Conservation (phyloP, 1,140 invertebrate species). For the Orchesella cincta region DNA sequence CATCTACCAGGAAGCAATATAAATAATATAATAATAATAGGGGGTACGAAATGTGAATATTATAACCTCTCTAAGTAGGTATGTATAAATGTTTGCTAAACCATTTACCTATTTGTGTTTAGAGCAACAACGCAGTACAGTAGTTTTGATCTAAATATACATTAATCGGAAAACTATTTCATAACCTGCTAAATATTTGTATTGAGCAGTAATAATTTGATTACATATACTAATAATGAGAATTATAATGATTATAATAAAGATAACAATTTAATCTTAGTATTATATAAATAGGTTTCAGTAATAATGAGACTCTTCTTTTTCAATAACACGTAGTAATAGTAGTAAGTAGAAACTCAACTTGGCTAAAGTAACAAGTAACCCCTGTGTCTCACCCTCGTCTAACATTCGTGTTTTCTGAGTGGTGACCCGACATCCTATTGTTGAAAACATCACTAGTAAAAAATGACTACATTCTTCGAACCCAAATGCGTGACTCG, state of each 20-base stretch:
- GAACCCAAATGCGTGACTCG: slow-evolving; percentile 15
- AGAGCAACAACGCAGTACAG: too few relatives aligned
- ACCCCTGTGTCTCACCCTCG: too few relatives aligned
- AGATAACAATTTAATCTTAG: neutral
- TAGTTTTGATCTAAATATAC: too few relatives aligned
- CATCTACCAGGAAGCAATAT: too few relatives aligned
- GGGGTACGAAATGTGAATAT: too few relatives aligned
- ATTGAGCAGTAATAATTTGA: slow-evolving; percentile 11
- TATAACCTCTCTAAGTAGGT: too few relatives aligned
- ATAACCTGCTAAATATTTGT: neutral
- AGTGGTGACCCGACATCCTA: too few relatives aligned
- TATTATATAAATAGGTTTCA: slow-evolving; percentile 9
- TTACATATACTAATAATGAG: slow-evolving; percentile 7
- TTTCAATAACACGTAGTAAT: neutral
- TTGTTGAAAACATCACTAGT: neutral
- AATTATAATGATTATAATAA: neutral
- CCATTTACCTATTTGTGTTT: too few relatives aligned
- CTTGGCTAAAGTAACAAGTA: too few relatives aligned
- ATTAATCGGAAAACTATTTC: neutral
- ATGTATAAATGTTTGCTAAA: too few relatives aligned
- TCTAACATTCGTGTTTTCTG: too few relatives aligned
- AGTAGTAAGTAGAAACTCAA: neutral
- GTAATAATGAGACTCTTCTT: neutral
- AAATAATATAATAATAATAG: too few relatives aligned
- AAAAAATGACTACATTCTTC: neutral